Percentiles rank a stretch among this genome's conserved stretches.
These are phyloP conservation scores for Vulpes ferrilata DNA, from an alignment of 2,113 vertebrate genomes.

Conservation along the genomic window DNA sequence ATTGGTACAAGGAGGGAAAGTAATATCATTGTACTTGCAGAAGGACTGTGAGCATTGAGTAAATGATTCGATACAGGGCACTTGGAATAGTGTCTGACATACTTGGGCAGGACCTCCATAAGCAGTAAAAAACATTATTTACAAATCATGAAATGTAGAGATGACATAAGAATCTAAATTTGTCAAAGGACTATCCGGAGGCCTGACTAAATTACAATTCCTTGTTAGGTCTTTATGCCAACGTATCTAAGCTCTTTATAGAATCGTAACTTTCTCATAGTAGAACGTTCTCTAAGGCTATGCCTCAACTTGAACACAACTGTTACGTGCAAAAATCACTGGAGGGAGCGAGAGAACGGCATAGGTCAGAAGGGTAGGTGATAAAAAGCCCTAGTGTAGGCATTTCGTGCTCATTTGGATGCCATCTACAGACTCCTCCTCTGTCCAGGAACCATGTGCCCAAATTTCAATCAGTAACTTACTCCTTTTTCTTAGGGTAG, in stretches of 20 bases:
- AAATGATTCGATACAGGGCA: neutral
- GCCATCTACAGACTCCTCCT: neutral
- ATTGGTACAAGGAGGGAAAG: neutral
- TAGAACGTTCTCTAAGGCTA: conserved; percentile 11
- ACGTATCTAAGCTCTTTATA: conserved; percentile 11
- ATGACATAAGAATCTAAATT: conserved; percentile 28
- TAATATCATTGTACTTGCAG: neutral
- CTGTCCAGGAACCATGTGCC: neutral
- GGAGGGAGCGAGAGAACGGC: neutral
- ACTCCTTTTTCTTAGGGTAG: conserved; percentile 39
- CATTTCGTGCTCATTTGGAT: neutral
- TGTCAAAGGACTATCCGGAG: conserved; percentile 24
- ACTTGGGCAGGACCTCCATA: neutral
- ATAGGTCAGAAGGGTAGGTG: neutral
- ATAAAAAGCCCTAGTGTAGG: neutral
- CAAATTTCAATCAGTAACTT: conserved; percentile 26
- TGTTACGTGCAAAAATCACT: neutral
- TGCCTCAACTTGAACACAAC: neutral
- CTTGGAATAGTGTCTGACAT: neutral
- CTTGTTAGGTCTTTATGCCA: neutral
- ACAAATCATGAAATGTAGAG: conserved; percentile 5
- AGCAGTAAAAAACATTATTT: conserved; percentile 42
- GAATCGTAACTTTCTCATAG: neutral
- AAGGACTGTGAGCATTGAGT: neutral
- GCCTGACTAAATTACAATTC: neutral